Conservation (phyloP, 2,113 vertebrate genomes). For the Dunckerocampus dactyliophorus region DNA sequence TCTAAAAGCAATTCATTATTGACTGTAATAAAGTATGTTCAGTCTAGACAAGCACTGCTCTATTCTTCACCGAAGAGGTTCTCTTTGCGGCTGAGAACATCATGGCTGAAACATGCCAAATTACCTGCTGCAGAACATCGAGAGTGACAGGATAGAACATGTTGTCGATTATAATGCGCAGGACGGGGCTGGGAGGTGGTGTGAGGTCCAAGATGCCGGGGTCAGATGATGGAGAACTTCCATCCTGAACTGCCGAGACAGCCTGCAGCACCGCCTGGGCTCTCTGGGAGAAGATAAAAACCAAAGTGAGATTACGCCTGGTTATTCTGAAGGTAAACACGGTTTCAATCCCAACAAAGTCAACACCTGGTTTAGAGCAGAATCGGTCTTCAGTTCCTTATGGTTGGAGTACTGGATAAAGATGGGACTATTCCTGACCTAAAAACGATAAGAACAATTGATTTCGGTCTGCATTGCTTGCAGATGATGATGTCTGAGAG, state of each 20-base stretch:
- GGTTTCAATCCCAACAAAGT: background rate
- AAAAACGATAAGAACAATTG: constrained; percentile 58
- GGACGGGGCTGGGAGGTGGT: constrained; percentile 92
- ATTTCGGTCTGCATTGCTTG: background rate
- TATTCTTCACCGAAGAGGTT: too few species aligned
- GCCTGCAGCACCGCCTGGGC: constrained; percentile 96
- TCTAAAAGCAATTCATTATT: too few species aligned
- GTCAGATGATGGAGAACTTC: constrained; percentile 87
- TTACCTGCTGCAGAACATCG: constrained; percentile 97
- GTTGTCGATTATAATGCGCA: constrained; percentile 98
- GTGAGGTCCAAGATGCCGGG: constrained; percentile 86
- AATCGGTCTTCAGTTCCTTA: constrained; percentile 98
- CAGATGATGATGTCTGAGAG: background rate
- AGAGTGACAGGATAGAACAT: constrained; percentile 99
- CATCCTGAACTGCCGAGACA: constrained; percentile 92
- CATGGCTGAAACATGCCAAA: background rate
- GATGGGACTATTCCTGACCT: constrained; percentile 93
- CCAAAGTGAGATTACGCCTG: background rate
- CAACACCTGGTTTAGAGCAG: constrained; percentile 82
- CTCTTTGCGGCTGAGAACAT: background rate
- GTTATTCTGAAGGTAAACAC: background rate
- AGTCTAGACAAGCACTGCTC: too few species aligned
- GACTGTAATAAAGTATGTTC: background rate
- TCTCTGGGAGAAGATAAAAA: constrained; percentile 69
- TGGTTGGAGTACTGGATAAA: constrained; percentile 99